These are phyloP conservation scores for Zaprionus bogoriensis DNA, from an alignment of 2,888 invertebrate genomes.

Conservation along the genomic window DNA sequence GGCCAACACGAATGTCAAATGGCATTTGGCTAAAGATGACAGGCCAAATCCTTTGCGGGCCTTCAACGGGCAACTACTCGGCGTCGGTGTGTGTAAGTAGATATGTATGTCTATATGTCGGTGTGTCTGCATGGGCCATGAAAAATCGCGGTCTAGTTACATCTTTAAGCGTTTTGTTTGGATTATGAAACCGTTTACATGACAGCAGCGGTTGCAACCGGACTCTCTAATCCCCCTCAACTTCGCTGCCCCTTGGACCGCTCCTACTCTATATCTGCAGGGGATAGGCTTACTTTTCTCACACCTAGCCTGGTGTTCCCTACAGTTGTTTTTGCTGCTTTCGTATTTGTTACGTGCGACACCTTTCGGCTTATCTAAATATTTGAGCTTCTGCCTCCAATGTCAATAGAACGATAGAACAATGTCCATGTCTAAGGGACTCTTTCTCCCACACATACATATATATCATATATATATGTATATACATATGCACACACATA, in stretches of 20 bases:
- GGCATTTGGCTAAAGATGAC: conserved; percentile 64
- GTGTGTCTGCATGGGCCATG: conserved; percentile 11
- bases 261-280: conserved; percentile 5
- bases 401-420: conserved; percentile 47
- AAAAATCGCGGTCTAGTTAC: conserved; percentile 64
- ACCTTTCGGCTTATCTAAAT: conserved; percentile 63
- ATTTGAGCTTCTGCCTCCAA: conserved; percentile 53
- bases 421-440: too few species aligned
- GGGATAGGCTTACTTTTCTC: conserved; percentile 5
- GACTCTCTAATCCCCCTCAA: conserved; percentile 24
- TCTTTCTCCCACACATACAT: too few species aligned
- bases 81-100: not conserved
- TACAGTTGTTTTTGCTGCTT: conserved; percentile 1
- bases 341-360: conserved; percentile 39
- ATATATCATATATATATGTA: too few species aligned
- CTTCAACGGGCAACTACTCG: conserved; percentile 16
- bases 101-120: conserved; percentile 2
- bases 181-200: conserved; percentile 60
- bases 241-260: conserved; percentile 11
- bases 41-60: conserved; percentile 40
- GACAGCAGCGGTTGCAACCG: conserved; percentile 48
- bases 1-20: conserved; percentile 65
- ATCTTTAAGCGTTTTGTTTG: conserved; percentile 60
- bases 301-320: not conserved
- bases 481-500: too few species aligned